A percentile compares a stretch with the other conserved stretches of the same genome.
Evolutionary conservation across 2,113 vertebrate genomes (phyloP).

Genomic region (Lates calcarifer): DNA sequence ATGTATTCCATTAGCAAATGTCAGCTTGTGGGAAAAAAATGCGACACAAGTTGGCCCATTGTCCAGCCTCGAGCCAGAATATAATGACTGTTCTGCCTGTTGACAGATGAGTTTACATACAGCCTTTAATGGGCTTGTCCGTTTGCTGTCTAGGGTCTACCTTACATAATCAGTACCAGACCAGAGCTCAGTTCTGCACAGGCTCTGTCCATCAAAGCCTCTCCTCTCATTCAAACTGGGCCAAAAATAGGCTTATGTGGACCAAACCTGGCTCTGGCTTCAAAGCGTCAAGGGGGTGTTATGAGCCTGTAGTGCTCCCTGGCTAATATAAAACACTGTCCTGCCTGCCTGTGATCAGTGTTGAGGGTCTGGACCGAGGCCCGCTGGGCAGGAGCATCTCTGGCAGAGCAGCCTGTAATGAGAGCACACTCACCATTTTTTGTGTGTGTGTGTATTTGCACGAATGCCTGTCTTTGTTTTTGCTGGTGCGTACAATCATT

Average conservation of each 20-base stretch:
- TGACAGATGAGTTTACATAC: slow-evolving; percentile 70
- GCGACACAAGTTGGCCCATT: slow-evolving; percentile 35
- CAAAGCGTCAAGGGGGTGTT: slow-evolving; percentile 74
- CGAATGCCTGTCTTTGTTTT: slow-evolving; percentile 51
- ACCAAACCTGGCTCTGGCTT: slow-evolving; percentile 73
- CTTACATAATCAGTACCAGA: slow-evolving; percentile 76
- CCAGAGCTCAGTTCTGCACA: slow-evolving; percentile 61
- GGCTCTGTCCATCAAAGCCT: slow-evolving; percentile 71
- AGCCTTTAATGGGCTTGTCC: slow-evolving; percentile 66
- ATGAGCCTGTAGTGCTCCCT: slow-evolving; percentile 76
- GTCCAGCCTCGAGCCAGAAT: slow-evolving; percentile 35
- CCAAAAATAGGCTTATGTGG: slow-evolving; percentile 72
- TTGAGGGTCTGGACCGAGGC: slow-evolving; percentile 77
- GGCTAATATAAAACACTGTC: slow-evolving; percentile 80
- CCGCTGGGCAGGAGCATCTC: slow-evolving; percentile 68
- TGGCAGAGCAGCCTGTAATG: slow-evolving; percentile 71
- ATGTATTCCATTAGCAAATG: slow-evolving; percentile 65
- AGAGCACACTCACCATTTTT: slow-evolving; percentile 62
- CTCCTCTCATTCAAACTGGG: slow-evolving; percentile 68
- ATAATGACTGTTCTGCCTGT: slow-evolving; percentile 50
- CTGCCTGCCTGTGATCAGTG: slow-evolving; percentile 77
- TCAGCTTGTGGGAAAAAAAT: slow-evolving; percentile 48
- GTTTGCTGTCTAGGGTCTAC: slow-evolving; percentile 45
- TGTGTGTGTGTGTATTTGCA: slow-evolving; percentile 23
- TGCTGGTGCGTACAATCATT: slow-evolving; percentile 25